A percentile compares a stretch with the other conserved stretches of the same genome.
phyloP scores from a whole-genome alignment of 2,888 invertebrate genomes.

The Acanthosepion lycidas region DNA sequence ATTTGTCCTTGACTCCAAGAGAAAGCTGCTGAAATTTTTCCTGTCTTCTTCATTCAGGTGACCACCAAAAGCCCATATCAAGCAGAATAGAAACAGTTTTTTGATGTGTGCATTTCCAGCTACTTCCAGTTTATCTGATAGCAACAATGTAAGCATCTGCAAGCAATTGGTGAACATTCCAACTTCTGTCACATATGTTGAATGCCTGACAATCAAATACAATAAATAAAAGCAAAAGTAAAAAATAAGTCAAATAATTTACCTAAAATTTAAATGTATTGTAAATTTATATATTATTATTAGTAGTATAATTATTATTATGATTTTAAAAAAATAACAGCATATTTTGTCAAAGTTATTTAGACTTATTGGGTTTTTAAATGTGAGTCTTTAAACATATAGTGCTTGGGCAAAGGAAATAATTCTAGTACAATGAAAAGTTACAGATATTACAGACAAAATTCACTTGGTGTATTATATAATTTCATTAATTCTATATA shows the following conservation, averaged over 20 bases:
- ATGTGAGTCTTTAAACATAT: no score
- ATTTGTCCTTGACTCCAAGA: conserved; percentile 60
- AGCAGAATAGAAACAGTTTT: conserved; percentile 74
- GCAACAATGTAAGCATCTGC: conserved; percentile 73
- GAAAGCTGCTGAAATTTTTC: conserved; percentile 72
- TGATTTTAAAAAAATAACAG: no score
- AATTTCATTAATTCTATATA: no score
- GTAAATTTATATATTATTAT: no score
- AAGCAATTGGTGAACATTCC: conserved; percentile 74
- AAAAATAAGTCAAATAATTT: background rate
- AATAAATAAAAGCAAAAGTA: conserved; percentile 11
- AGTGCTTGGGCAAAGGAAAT: no score
- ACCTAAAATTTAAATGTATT: no score
- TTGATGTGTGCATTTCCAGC: conserved; percentile 74
- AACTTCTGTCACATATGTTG: conserved; percentile 68
- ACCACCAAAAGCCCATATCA: conserved; percentile 75
- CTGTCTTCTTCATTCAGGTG: conserved; percentile 70
- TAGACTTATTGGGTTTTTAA: no score
- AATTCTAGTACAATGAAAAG: no score
- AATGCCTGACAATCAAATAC: conserved; percentile 61
- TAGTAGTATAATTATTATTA: no score
- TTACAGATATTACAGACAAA: no score
- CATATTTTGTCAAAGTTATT: no score
- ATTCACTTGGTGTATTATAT: no score
- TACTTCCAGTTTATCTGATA: conserved; percentile 74